Evolutionary conservation across 2,113 vertebrate species (phyloP), one percentile per base, ranked within the genome.

Genomic region (Pseudopipra pipra): DNA sequence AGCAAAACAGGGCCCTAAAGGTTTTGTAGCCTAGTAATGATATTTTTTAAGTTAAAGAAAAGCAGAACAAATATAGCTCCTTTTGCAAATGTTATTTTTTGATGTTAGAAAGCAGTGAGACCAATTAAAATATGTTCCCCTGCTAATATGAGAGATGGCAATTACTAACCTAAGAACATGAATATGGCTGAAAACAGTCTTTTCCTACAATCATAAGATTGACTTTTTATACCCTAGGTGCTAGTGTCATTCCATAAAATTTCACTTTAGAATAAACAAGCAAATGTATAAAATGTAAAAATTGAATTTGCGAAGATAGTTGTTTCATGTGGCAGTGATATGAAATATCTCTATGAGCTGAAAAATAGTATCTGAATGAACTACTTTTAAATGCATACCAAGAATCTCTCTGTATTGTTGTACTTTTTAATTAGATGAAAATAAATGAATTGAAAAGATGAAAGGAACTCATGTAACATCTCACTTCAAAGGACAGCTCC

Each of bases 371-470:
- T 71, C 78, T 71, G 94, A 93, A 88, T 17, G 20, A 94, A 61
- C 81, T 79, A 66, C 71, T 93, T 95, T 68, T 76, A 85, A 76
- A 93, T 86, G 56, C 68, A 63, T 70, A 63, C 56, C 67, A 86
- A 77, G 75, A 95, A 83, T 15, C 75, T 77, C 83, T 94, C 85
- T 61, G n/a, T 63, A 94, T 96, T 95, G 76, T 95, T 89, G 56
- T 86, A 91, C 65, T 72, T 94, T 77, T 88, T 97, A 97, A 97
- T 97, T 96, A 96, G 85, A 86, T 91, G 85, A 95, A 97, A 96
- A 96, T 92, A 96, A 96, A 95, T 90, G 71, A 96, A 93, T 92
- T 86, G 92, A 88, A 94, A 95, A 96, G 95, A 96, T 97, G 95
- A 97, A 97, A 96, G 95, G 76, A 90, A 84, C 39, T 93, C 23